Conservation (phyloP, 2,113 vertebrate species). For the Eira barbara region DNA sequence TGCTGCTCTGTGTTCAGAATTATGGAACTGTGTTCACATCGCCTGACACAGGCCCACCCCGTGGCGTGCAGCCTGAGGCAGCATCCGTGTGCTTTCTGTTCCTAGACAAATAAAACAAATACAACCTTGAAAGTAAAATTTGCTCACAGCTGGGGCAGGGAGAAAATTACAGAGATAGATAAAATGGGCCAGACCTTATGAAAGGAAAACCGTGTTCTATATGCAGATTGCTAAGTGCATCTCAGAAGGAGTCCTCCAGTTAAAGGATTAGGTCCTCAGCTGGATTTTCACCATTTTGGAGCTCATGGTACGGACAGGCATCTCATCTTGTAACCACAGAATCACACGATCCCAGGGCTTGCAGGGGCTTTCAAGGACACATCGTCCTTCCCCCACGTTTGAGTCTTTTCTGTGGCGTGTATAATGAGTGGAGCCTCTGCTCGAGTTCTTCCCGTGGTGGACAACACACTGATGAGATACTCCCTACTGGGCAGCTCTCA, state of each 20-base stretch:
- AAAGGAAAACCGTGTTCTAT: background rate
- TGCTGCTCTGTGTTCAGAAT: background rate
- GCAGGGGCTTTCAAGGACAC: background rate
- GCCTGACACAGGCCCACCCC: background rate
- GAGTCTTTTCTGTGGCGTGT: background rate
- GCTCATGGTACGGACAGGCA: background rate
- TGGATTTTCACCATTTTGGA: background rate
- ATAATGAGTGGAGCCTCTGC: background rate
- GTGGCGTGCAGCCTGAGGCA: background rate
- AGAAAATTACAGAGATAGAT: slow-evolving; percentile 18
- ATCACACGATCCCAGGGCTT: background rate
- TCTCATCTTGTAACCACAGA: background rate
- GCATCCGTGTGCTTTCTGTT: background rate
- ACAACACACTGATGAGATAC: background rate
- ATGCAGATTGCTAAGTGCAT: background rate
- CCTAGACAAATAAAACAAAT: slow-evolving; percentile 7
- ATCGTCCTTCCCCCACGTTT: background rate
- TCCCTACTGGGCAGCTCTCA: background rate
- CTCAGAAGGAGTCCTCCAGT: background rate
- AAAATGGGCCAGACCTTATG: background rate
- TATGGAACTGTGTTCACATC: background rate
- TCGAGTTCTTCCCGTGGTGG: background rate
- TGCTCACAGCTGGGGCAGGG: background rate
- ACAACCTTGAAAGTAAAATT: background rate
- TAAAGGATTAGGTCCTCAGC: background rate